These are phyloP conservation scores for Thermophis baileyi DNA, from an alignment of 2,113 vertebrate genomes.

Conservation along the genomic window DNA sequence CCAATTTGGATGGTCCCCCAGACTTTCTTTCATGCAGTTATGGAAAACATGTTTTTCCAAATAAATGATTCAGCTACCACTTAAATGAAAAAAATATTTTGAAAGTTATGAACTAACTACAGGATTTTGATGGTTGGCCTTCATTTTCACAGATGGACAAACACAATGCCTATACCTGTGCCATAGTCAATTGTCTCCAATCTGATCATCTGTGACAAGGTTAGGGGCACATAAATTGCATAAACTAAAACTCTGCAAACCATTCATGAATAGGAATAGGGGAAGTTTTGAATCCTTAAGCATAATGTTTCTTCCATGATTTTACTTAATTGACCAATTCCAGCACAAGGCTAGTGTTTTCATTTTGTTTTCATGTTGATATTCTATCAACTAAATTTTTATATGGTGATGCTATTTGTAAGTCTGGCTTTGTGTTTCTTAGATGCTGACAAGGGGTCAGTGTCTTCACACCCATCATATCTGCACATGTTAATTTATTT, in stretches of 20 bases:
- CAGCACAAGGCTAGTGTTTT: not conserved
- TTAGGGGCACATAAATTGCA: not conserved
- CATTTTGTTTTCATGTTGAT: not conserved
- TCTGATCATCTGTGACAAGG: not conserved
- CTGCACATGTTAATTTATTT: not conserved
- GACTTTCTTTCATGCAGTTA: not conserved
- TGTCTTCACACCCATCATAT: constrained; percentile 12
- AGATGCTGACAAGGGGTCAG: not conserved
- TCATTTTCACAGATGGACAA: not conserved
- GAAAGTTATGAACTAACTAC: not conserved
- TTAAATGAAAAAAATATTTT: not conserved
- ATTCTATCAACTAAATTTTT: not conserved
- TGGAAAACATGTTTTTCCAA: not conserved
- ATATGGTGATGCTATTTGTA: not conserved
- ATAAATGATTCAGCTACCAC: not conserved
- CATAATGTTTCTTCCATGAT: not conserved
- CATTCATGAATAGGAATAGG: not conserved
- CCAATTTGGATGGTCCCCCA: not conserved
- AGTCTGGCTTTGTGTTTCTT: not conserved
- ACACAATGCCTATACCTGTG: not conserved
- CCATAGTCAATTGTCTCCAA: not conserved
- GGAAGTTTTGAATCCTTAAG: not conserved
- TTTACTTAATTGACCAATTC: not conserved
- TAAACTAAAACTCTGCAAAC: not conserved
- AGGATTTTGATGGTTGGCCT: not conserved